phyloP scores from a whole-genome alignment of 92 coral and sea anemone species.

The Pocillopora meandrina region DNA sequence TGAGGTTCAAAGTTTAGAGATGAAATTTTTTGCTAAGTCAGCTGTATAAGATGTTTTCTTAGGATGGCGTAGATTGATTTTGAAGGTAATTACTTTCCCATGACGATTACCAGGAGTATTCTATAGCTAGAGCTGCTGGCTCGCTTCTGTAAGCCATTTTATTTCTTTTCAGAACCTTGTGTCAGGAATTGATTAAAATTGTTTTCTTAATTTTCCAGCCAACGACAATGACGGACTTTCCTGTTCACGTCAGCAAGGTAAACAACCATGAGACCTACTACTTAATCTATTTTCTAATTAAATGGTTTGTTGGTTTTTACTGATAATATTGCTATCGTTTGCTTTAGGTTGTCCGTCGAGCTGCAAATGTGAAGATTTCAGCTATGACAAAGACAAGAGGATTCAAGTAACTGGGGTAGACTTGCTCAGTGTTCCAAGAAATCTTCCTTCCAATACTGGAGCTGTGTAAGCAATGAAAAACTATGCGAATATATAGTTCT shows the following conservation, averaged over 20 bases:
- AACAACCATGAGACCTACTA: background rate
- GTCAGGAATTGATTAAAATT: background rate
- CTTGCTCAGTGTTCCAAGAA: constrained; percentile 23
- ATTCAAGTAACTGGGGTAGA: constrained; percentile 30
- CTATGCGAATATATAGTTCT: background rate
- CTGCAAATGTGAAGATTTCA: constrained; percentile 24
- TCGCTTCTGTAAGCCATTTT: too few species aligned
- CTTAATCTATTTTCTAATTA: too few species aligned
- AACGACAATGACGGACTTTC: background rate
- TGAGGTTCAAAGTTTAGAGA: too few species aligned
- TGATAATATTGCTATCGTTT: background rate
- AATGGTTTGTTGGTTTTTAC: too few species aligned
- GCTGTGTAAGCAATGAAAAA: constrained; percentile 21
- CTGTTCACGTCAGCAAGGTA: constrained; percentile 16
- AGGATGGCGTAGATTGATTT: too few species aligned
- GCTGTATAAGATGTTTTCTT: too few species aligned
- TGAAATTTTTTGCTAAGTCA: too few species aligned
- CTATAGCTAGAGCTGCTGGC: too few species aligned
- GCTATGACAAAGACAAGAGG: background rate
- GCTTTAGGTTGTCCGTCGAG: constrained; percentile 35
- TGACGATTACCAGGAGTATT: too few species aligned
- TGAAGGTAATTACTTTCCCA: too few species aligned
- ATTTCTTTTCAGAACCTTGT: background rate
- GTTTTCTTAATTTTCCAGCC: background rate
- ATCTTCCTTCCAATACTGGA: constrained; percentile 29